These are phyloP conservation scores for Oryctes rhinoceros DNA, from an alignment of 1,140 invertebrate genomes.

Conservation along the genomic window DNA sequence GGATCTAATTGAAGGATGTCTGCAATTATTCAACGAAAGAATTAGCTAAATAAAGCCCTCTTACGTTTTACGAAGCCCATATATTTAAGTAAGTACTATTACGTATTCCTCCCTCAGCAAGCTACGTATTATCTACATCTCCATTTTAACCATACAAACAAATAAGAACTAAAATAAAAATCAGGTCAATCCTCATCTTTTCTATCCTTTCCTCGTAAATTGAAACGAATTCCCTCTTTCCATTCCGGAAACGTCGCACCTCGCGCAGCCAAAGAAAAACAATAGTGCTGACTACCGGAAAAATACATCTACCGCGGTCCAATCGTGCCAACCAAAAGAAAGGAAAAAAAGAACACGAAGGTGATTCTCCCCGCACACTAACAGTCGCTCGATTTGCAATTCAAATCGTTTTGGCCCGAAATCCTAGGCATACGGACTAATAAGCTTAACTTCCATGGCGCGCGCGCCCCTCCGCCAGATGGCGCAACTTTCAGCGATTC, in stretches of 20 bases:
- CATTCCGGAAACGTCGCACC: not conserved
- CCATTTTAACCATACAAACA: too few relatives aligned
- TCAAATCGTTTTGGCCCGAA: not conserved
- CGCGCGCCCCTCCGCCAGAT: slow-evolving; percentile 3
- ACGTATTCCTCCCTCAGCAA: too few relatives aligned
- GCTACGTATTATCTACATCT: too few relatives aligned
- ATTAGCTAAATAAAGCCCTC: too few relatives aligned
- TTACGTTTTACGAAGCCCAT: too few relatives aligned
- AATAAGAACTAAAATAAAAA: too few relatives aligned
- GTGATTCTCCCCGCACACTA: not conserved
- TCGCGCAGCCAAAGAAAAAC: not conserved
- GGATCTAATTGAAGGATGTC: too few relatives aligned
- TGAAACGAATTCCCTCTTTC: not conserved
- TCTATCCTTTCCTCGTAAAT: too few relatives aligned
- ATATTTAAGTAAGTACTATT: too few relatives aligned
- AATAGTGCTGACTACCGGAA: not conserved
- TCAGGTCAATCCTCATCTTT: too few relatives aligned
- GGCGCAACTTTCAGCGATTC: slow-evolving; percentile 6
- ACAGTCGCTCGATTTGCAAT: slow-evolving; percentile 15
- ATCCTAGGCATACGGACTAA: not conserved
- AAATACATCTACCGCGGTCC: not conserved
- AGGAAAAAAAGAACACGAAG: not conserved
- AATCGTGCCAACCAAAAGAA: not conserved
- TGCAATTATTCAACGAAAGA: too few relatives aligned
- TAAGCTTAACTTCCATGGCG: slow-evolving; percentile 13